These are phyloP conservation scores for Ataeniobius toweri DNA, from an alignment of 2,797 vertebrate genomes.

Conservation along the genomic window DNA sequence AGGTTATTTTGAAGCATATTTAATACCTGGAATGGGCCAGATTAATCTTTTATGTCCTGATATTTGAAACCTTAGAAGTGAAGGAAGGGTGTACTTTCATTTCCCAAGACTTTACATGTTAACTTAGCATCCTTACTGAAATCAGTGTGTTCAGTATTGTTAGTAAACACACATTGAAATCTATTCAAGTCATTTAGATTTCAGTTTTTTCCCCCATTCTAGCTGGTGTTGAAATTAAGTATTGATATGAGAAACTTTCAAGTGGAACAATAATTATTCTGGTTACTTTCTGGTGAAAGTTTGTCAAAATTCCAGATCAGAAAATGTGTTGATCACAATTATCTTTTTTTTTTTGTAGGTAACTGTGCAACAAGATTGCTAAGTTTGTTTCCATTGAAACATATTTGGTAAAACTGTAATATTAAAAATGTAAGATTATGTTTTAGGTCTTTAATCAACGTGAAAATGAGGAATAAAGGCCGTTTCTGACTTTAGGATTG, in stretches of 20 bases:
- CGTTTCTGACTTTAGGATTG: neutral
- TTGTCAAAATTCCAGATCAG: neutral
- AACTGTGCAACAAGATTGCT: neutral
- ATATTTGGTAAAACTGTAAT: neutral
- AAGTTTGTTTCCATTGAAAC: neutral
- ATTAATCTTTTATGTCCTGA: neutral
- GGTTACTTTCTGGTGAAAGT: neutral
- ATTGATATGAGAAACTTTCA: neutral
- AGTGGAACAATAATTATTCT: neutral
- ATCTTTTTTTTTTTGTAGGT: neutral
- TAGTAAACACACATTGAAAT: neutral
- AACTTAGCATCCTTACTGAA: neutral
- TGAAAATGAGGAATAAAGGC: neutral
- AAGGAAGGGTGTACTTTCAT: neutral
- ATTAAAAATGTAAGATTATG: neutral
- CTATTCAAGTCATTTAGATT: neutral
- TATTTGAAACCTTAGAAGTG: neutral
- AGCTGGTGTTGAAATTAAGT: neutral
- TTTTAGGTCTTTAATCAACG: neutral
- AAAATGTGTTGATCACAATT: neutral
- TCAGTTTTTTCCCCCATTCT: neutral
- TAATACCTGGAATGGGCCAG: neutral
- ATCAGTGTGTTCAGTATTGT: neutral
- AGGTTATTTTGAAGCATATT: neutral
- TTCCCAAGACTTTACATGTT: neutral